Conservation (phyloP, 1,140 invertebrate genomes). For the Bombus fervidus region DNA sequence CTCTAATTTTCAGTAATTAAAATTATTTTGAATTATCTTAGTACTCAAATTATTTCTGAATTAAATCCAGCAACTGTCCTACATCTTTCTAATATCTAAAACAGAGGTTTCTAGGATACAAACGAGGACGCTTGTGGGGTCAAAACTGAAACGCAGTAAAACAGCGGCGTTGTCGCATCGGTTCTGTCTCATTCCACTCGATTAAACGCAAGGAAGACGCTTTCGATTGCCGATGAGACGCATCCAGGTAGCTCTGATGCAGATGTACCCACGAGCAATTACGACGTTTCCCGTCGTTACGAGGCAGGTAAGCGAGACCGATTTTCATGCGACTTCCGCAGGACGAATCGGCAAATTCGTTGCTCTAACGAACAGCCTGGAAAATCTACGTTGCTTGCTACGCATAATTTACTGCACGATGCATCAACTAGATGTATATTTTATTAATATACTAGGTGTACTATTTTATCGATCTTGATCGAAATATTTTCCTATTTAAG, state of each 20-base stretch:
- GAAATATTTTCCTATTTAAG: not conserved
- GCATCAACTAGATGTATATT: not conserved
- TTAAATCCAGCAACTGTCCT: too few species aligned
- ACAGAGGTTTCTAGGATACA: too few species aligned
- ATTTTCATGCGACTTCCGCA: conserved; percentile 78
- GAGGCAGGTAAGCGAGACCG: conserved; percentile 78
- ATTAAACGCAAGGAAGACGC: conserved; percentile 76
- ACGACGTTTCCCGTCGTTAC: conserved; percentile 79
- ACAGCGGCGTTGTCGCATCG: conserved; percentile 32
- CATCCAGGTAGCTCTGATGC: conserved; percentile 62
- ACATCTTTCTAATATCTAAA: not conserved
- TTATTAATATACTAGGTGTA: not conserved
- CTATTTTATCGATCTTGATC: not conserved
- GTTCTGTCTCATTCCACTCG: conserved; percentile 76
- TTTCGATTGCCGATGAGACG: conserved; percentile 71
- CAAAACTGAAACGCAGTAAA: not conserved
- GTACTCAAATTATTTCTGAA: too few species aligned
- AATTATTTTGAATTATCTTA: not conserved
- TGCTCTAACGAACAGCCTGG: conserved; percentile 45
- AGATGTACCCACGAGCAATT: conserved; percentile 72
- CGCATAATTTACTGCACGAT: conserved; percentile 12
- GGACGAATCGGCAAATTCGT: conserved; percentile 47
- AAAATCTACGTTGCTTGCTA: conserved; percentile 29
- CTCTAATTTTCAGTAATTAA: not conserved
- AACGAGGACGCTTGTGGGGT: not conserved